A percentile compares a stretch with the other conserved stretches of the same genome.
Evolutionary conservation across 2,113 vertebrate genomes (phyloP).

Genomic region (Cichladusa arquata): DNA sequence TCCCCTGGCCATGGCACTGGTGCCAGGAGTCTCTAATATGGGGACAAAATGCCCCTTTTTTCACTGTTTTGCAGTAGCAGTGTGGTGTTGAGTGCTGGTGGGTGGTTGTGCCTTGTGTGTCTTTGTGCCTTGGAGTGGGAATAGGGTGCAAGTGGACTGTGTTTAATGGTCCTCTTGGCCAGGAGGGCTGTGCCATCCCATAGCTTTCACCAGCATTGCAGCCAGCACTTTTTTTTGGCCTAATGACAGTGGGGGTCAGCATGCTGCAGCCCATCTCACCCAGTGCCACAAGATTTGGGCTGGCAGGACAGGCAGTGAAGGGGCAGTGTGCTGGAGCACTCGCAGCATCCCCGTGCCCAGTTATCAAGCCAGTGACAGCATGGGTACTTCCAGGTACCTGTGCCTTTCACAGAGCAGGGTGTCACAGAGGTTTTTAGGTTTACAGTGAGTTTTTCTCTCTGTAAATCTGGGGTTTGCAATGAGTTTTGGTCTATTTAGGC

Average conservation of each 20-base stretch:
- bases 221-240: background rate
- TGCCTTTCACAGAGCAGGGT: background rate
- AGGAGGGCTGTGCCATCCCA: rapidly evolving
- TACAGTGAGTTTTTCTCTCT: background rate
- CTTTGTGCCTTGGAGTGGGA: background rate
- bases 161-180: background rate
- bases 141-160: rapidly evolving
- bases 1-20: background rate
- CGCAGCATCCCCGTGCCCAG: rapidly evolving
- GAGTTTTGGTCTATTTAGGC: background rate
- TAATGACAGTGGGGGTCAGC: background rate
- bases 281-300: background rate
- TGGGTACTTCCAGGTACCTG: background rate
- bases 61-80: background rate
- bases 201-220: background rate
- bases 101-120: background rate
- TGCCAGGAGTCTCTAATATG: rapidly evolving
- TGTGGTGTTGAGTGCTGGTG: rapidly evolving
- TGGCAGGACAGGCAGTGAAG: background rate
- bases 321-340: background rate
- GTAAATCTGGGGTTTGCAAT: background rate
- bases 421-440: background rate
- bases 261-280: background rate
- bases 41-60: background rate
- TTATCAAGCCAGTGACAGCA: rapidly evolving